Base-by-base conservation (phyloP, 35 echinoderm and acorn worm genomes). In the Ptychodera flava region DNA sequence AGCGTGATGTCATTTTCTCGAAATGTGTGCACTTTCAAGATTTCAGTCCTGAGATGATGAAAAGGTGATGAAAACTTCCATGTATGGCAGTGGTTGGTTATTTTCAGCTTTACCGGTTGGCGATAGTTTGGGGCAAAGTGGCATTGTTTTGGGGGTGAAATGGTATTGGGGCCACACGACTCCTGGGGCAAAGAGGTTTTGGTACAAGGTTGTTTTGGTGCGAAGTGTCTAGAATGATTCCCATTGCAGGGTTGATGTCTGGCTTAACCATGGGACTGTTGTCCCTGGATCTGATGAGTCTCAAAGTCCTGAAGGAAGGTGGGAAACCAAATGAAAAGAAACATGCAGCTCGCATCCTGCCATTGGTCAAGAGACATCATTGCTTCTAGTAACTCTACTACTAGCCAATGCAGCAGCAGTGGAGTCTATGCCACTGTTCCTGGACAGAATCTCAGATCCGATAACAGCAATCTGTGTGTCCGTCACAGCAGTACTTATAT, bases 371-470 rank as follows among this genome's bases (percentile, higher is more conserved):
- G 79, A 89, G 82, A 35, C 89, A 89, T 1, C 92, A 93, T 75
- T 84, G 90, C 37, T 93, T 15, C 64, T 93, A 45, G 92, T 93
- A 78, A 93, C 92, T 0, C 36, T 93, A 10, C 87, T 93, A 14
- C 80, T 93, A 34, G 92, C 92, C 53, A 93, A 93, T 34, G 92
- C 92, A 0, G 92, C 84, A 22, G 92, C 92, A 1, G 92, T 93
- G 31, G 92, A 93, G 79, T 81, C 88, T 15, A 93, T 93, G 92
- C 92, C 92, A 15, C 78, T 93, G n/a, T 93, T 93, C 37, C 53
- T 93, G 22, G 92, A 90, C 33, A 37, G 33, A 28, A 77, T 93
- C 33, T 90, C 92, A 1, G 78, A 87, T 77, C 88, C 88, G 0
- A 84, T 93, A 35, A 77, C 89, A 10, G 92, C 92, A 30, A 89